Conservation (phyloP, 2,113 vertebrate species). For the cat (Felis catus) region F.catus_Fca126_mat1.0 CM031422.1:3921501-3922000, state of each 20-base stretch:
- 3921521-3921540: too few species aligned
- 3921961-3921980: not conserved
- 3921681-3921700: too few species aligned
- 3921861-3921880: not conserved
- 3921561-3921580: too few species aligned
- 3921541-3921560: too few species aligned
- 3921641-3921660: too few species aligned
- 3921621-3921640: too few species aligned
- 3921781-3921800: not conserved
- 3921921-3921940: not conserved
- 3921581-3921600: too few species aligned
- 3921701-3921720: too few species aligned
- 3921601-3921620: too few species aligned
- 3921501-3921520: too few species aligned
- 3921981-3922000: not conserved
- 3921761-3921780: not conserved
- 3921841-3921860: not conserved
- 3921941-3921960: not conserved
- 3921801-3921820: not conserved
- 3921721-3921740: not conserved
- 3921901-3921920: not conserved
- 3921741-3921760: not conserved
- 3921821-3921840: not conserved
- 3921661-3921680: too few species aligned
- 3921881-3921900: not conserved